Percentiles rank a stretch among this genome's conserved stretches.
phyloP scores from a whole-genome alignment of 53 echinoderm and acorn worm species.

The Paelopatides confundens region DNA sequence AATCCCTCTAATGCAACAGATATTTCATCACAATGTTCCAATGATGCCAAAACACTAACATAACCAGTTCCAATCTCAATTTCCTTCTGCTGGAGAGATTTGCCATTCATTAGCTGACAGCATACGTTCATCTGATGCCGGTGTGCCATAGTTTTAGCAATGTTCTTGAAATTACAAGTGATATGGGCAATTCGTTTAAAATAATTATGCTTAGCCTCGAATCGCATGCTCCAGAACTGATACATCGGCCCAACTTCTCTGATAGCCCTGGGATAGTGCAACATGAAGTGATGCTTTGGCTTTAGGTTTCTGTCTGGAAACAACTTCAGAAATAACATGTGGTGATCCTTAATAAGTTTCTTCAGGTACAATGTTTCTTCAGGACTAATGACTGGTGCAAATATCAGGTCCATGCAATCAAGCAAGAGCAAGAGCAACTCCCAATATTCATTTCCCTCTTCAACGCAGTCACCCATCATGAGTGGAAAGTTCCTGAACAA shows the following conservation, averaged over 20 bases:
- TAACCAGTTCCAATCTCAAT: constrained; percentile 40
- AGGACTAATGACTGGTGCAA: not conserved
- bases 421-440: constrained; percentile 48
- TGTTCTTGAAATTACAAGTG: constrained; percentile 52
- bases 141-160: constrained; percentile 31
- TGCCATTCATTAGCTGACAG: not conserved
- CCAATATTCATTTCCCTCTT: constrained; percentile 39
- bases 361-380: constrained; percentile 21
- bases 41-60: not conserved
- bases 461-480: constrained; percentile 53
- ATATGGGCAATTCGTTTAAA: constrained; percentile 58
- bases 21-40: constrained; percentile 23
- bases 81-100: not conserved
- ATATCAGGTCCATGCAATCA: constrained; percentile 49
- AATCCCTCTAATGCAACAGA: not conserved
- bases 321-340: constrained; percentile 36
- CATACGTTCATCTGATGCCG: constrained; percentile 54
- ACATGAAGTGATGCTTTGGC: constrained; percentile 69
- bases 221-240: constrained; percentile 65
- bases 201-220: constrained; percentile 70
- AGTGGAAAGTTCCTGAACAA: constrained; percentile 45
- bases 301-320: constrained; percentile 20
- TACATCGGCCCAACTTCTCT: constrained; percentile 51
- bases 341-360: constrained; percentile 65
- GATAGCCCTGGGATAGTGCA: constrained; percentile 64